A percentile compares a stretch with the other conserved stretches of the same genome.
These are phyloP conservation scores for Aplodontia rufa DNA, from an alignment of 2,113 vertebrate genomes.

Conservation along the genomic window DNA sequence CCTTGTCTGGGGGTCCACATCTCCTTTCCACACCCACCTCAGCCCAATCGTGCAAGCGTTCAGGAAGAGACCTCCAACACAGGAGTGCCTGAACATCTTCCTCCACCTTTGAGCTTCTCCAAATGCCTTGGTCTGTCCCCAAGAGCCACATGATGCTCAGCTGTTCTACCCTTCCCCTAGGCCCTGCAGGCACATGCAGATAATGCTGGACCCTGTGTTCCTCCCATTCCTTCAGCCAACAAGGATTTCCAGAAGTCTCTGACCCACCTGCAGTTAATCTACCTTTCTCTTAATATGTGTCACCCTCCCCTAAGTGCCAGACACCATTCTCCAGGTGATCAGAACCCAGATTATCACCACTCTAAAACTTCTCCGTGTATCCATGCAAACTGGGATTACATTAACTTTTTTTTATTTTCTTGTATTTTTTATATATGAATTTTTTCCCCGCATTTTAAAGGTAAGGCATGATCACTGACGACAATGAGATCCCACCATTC, in stretches of 20 bases:
- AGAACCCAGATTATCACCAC: neutral
- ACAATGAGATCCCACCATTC: neutral
- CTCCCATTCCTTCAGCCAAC: neutral
- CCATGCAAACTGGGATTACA: neutral
- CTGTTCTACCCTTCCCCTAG: neutral
- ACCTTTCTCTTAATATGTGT: neutral
- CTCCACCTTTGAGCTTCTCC: neutral
- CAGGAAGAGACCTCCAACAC: neutral
- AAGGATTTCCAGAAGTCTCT: neutral
- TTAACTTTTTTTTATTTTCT: slow-evolving; percentile 38
- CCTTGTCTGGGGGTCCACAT: neutral
- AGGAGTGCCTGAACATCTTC: neutral
- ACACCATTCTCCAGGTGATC: neutral
- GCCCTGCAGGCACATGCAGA: neutral
- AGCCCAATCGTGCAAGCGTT: neutral
- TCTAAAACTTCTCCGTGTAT: slow-evolving; percentile 3
- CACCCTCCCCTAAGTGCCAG: neutral
- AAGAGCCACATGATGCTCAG: neutral
- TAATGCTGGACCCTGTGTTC: neutral
- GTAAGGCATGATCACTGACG: neutral
- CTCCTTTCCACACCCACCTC: neutral
- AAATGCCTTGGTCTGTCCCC: neutral
- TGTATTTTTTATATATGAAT: slow-evolving; percentile 6
- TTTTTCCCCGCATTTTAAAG: neutral
- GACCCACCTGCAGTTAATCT: neutral